Base-by-base conservation (phyloP, 2,888 invertebrate species). In the Ditylenchus weischeri region DNA sequence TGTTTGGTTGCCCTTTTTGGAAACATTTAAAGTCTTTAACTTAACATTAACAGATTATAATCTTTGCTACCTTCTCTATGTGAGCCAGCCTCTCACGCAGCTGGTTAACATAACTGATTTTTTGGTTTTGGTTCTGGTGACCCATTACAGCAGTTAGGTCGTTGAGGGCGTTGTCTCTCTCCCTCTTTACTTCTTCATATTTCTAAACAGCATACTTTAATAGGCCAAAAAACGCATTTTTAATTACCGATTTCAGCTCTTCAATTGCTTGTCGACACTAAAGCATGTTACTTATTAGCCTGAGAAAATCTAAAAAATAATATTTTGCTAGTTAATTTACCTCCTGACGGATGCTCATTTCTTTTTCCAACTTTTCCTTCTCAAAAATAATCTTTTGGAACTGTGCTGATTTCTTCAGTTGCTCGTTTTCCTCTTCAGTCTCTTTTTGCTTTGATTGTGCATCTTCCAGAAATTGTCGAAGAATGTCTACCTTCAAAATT, bases 81-180 rank as follows among this genome's bases (percentile, higher is more conserved):
- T 29, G 29, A 5, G 29, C 29, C 3, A 29, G 29, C 29, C 29
- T 29, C 29, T 29, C 29, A 5, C 29, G 29, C 29, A 29, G 5
- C 5, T 29, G 29, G 57, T 65, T 51, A 1, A 65, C 15, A 64
- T 66, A 51, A 6, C 47, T 36, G 18, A 67, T 65, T 48, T 65
- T 65, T 38, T 65, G 65, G 29, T 63, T 38, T 21, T 2, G 29
- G n/a, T 67, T 65, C 15, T 18, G n/a, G 67, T 65, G 67, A 8
- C 66, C 43, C 15, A n/a, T 29, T 10, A 10, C 54, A 11, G 21
- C 11, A 6, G 23, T n/a, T 10, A 54, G 13, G 11, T 54, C 54
- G 7, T 54, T 29, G 1, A 21, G 11, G 11, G 54, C 54, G n/a
- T 1, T 18, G n/a, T 54, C n/a, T 10, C 54, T 54, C 13, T 54